Evolutionary conservation across 2,888 invertebrate genomes (phyloP).

Genomic region (Eubasilissa splendida): DNA sequence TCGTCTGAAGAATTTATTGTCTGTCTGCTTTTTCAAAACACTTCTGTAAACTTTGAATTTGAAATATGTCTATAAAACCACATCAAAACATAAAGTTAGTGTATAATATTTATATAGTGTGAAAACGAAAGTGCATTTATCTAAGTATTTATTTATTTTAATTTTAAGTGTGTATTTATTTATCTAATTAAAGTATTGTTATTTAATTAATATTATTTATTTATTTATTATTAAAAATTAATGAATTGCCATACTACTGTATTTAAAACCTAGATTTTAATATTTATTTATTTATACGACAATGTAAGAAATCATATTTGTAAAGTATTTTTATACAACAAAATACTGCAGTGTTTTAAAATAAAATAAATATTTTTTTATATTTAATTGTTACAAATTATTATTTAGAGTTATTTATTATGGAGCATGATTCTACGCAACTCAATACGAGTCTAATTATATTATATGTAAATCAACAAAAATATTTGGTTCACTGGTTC

Average conservation of each 20-base stretch:
- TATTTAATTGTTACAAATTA: background rate
- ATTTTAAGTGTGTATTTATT: slow-evolving; percentile 7
- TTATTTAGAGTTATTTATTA: too few species aligned
- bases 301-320: slow-evolving; percentile 35
- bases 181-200: slow-evolving; percentile 8
- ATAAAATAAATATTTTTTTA: slow-evolving; percentile 21
- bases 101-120: slow-evolving; percentile 19
- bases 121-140: slow-evolving; percentile 13
- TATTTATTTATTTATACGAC: slow-evolving; percentile 26
- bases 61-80: too few species aligned
- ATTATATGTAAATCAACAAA: too few species aligned
- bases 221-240: slow-evolving; percentile 40
- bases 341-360: background rate
- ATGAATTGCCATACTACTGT: slow-evolving; percentile 55
- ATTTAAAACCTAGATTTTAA: slow-evolving; percentile 38
- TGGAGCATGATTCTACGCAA: too few species aligned
- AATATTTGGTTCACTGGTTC: too few species aligned
- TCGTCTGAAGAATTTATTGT: too few species aligned
- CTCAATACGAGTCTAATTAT: too few species aligned
- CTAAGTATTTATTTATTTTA: slow-evolving; percentile 29
- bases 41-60: too few species aligned
- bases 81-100: background rate
- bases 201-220: slow-evolving; percentile 15
- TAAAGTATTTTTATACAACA: slow-evolving; percentile 19
- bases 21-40: too few species aligned